phyloP scores from a whole-genome alignment of 2,888 invertebrate species.

The Chrysopilus asiliformis region DNA sequence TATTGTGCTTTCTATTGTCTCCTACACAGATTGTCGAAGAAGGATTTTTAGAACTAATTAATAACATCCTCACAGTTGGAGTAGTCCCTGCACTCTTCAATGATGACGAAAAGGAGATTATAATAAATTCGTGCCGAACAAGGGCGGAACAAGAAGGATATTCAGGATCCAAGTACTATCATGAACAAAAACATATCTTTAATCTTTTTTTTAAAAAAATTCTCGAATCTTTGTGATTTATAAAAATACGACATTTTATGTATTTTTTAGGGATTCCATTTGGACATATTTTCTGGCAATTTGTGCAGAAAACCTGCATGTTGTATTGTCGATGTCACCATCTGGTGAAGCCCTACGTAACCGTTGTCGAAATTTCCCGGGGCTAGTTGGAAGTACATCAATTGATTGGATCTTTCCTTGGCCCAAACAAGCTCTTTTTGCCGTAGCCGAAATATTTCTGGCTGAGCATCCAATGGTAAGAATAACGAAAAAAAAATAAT shows the following conservation, averaged over 20 bases:
- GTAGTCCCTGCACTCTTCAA: conserved; percentile 75
- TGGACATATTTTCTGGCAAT: conserved; percentile 73
- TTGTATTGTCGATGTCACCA: conserved; percentile 85
- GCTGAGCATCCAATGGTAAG: conserved; percentile 49
- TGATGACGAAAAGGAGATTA: conserved; percentile 78
- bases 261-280: conserved; percentile 52
- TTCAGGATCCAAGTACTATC: conserved; percentile 52
- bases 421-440: conserved; percentile 78
- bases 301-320: conserved; percentile 72
- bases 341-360: conserved; percentile 69
- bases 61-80: conserved; percentile 82
- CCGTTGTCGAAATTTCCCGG: conserved; percentile 81
- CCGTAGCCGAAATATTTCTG: conserved; percentile 75
- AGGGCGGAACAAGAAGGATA: conserved; percentile 57
- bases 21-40: conserved; percentile 53
- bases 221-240: too few species aligned
- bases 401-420: conserved; percentile 93
- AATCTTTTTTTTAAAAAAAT: not conserved
- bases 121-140: conserved; percentile 55
- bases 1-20: too few species aligned
- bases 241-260: not conserved
- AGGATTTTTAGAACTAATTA: conserved; percentile 77
- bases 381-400: conserved; percentile 79
- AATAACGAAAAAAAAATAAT: not conserved
- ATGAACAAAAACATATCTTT: not conserved